phyloP scores from a whole-genome alignment of 1,140 invertebrate species.

The Spodoptera litura region DNA sequence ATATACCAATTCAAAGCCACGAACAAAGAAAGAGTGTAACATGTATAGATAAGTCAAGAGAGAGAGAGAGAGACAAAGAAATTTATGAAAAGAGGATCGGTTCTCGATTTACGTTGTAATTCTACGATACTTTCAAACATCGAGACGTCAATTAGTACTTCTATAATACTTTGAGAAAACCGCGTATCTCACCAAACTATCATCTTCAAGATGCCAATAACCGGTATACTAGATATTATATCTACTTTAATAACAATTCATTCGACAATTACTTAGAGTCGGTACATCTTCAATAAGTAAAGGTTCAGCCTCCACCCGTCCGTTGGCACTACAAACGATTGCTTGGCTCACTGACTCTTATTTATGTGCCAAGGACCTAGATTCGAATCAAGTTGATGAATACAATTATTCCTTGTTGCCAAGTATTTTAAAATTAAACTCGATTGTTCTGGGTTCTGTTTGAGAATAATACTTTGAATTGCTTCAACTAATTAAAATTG shows the following conservation, averaged over 20 bases:
- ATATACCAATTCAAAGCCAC: too few relatives aligned
- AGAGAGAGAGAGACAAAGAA: too few relatives aligned
- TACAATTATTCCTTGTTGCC: slow-evolving; percentile 26
- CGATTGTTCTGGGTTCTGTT: not conserved
- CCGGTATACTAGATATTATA: not conserved
- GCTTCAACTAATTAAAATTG: not conserved
- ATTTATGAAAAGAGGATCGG: too few relatives aligned
- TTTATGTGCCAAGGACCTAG: slow-evolving; percentile 38
- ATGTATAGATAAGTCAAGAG: too few relatives aligned
- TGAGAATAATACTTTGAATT: slow-evolving; percentile 1
- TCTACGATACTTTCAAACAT: too few relatives aligned
- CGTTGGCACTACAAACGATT: slow-evolving; percentile 37
- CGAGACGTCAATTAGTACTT: too few relatives aligned
- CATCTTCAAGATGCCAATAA: too few relatives aligned
- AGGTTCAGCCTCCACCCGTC: not conserved
- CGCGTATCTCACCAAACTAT: too few relatives aligned
- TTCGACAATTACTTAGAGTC: not conserved
- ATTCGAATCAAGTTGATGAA: slow-evolving; percentile 14
- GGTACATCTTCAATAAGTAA: not conserved
- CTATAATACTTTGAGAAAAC: too few relatives aligned
- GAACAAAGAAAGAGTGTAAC: too few relatives aligned
- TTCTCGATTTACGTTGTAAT: too few relatives aligned
- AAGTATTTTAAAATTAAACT: slow-evolving; percentile 34
- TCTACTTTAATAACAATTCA: not conserved
- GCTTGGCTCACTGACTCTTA: slow-evolving; percentile 27